Percentiles rank a stretch among this genome's conserved stretches.
phyloP scores from a whole-genome alignment of 2,797 vertebrate genomes.

The Rousettus madagascariensis region DNA sequence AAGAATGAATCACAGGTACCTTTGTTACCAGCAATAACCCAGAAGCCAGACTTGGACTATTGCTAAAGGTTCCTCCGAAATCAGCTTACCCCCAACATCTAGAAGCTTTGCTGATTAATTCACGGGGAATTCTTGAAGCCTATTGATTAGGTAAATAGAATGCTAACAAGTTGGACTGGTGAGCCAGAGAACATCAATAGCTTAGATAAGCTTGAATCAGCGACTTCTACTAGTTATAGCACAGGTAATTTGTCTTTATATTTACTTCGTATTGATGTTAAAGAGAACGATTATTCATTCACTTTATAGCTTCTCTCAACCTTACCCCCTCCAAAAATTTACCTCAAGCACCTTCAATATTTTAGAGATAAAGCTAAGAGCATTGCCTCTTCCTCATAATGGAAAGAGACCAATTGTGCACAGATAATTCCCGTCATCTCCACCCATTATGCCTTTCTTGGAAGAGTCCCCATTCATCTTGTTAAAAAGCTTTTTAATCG shows the following conservation, averaged over 20 bases:
- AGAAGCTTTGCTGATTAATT: constrained; percentile 64
- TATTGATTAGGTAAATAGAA: constrained; percentile 73
- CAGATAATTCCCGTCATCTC: neutral
- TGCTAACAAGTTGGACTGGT: constrained; percentile 62
- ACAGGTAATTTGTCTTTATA: constrained; percentile 73
- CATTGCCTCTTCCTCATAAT: constrained; percentile 27
- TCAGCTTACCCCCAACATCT: neutral
- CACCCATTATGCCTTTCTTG: neutral
- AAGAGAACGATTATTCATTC: constrained; percentile 70
- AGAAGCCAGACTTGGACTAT: neutral
- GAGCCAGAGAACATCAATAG: constrained; percentile 68
- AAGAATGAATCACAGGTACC: neutral
- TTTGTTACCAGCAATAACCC: neutral
- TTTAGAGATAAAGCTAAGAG: constrained; percentile 38
- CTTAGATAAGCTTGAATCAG: constrained; percentile 73
- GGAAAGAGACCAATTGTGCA: neutral
- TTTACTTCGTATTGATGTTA: constrained; percentile 74
- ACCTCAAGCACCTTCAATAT: constrained; percentile 31
- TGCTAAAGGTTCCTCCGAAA: constrained; percentile 34
- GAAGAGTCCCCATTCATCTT: neutral
- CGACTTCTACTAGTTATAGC: constrained; percentile 54
- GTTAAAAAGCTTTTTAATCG: constrained; percentile 56
- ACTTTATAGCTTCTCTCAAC: constrained; percentile 39
- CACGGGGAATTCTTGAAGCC: constrained; percentile 26
- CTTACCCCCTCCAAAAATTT: neutral